Conservation (phyloP, 2,888 invertebrate species). For the Chirona hameri region DNA sequence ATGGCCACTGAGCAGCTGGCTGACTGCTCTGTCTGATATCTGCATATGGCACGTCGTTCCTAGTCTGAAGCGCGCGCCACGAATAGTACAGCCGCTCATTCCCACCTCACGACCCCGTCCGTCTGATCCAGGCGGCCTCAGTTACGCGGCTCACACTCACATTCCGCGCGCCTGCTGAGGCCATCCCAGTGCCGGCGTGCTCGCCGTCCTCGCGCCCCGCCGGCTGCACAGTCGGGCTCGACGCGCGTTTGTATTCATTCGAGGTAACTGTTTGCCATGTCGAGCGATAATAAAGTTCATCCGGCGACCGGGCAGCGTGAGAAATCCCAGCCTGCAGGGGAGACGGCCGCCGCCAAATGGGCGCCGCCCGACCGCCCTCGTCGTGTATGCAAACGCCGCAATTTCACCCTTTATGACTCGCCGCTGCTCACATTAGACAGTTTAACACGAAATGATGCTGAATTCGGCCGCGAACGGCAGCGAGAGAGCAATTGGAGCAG, state of each 20-base stretch:
- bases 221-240: not conserved
- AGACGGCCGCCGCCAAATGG: not conserved
- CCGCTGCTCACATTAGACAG: not conserved
- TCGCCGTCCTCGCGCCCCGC: too few species aligned
- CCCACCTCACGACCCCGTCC: too few species aligned
- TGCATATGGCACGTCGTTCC: too few species aligned
- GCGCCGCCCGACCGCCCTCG: not conserved
- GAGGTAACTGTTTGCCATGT: conserved; percentile 26
- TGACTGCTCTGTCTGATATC: too few species aligned
- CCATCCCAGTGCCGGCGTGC: too few species aligned
- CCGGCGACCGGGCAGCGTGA: not conserved
- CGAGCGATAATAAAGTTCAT: conserved; percentile 22
- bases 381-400: not conserved
- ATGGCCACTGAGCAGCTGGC: too few species aligned
- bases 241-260: conserved; percentile 4
- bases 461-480: not conserved
- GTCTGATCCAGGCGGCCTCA: too few species aligned
- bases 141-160: too few species aligned
- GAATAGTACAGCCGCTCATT: too few species aligned
- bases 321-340: not conserved
- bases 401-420: conserved; percentile 5
- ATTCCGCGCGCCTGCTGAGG: too few species aligned
- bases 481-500: not conserved
- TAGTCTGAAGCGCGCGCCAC: too few species aligned
- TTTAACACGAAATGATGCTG: conserved; percentile 22